Evolutionary conservation across 2,888 invertebrate genomes (phyloP).

Genomic region (Entomobrya multifasciata): DNA sequence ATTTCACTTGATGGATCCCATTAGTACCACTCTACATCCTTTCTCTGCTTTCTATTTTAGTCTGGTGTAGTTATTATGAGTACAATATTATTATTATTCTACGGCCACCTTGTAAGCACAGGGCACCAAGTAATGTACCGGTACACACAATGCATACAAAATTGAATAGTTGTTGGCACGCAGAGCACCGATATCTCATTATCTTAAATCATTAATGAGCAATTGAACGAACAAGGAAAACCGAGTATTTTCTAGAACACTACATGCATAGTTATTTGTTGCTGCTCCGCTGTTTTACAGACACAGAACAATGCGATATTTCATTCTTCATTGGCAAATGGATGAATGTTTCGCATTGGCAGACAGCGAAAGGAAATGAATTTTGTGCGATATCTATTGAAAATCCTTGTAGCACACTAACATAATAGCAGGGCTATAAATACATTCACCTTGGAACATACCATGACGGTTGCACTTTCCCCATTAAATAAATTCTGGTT

Average conservation of each 20-base stretch:
- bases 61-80: constrained; percentile 50
- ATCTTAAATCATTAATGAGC: constrained; percentile 70
- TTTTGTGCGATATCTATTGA: no score
- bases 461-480: constrained; percentile 22
- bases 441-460: no score
- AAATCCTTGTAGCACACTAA: no score
- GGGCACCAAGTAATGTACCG: neutral
- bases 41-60: no score
- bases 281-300: neutral
- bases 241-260: constrained; percentile 40
- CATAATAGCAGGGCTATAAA: no score
- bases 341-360: no score
- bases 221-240: constrained; percentile 55
- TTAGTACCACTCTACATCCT: constrained; percentile 65
- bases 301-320: no score
- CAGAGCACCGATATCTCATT: constrained; percentile 69
- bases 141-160: neutral
- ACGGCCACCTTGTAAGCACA: neutral
- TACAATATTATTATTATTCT: no score
- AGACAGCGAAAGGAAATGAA: no score
- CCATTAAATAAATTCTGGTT: neutral
- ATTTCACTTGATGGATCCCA: constrained; percentile 46
- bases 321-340: no score
- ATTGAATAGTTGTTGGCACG: constrained; percentile 49
- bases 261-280: neutral